Evolutionary conservation across 2,888 invertebrate genomes (phyloP).

Genomic region (Andrena bicolor): DNA sequence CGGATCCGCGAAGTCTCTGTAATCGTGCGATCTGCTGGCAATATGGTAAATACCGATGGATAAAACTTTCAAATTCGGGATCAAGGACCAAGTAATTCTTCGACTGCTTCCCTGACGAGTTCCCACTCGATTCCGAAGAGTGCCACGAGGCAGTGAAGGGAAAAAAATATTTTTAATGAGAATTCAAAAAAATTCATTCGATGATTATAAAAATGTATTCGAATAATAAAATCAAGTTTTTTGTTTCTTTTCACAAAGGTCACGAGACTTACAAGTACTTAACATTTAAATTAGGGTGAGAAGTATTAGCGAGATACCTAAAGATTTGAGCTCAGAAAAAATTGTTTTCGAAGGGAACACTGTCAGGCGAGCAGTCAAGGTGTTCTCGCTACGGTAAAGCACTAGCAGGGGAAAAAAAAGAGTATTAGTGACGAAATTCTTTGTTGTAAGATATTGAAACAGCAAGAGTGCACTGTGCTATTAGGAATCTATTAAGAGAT

Average conservation of each 20-base stretch:
- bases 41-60: conserved; percentile 34
- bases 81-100: not conserved
- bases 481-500: conserved; percentile 17
- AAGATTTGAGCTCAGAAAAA: not conserved
- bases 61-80: conserved; percentile 11
- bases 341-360: not conserved
- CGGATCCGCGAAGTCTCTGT: conserved; percentile 83
- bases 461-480: conserved; percentile 53
- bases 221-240: too few species aligned
- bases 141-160: too few species aligned
- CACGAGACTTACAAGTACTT: too few species aligned
- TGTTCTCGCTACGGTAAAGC: conserved; percentile 29
- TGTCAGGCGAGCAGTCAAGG: conserved; percentile 15
- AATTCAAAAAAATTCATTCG: too few species aligned
- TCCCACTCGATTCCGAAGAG: not conserved
- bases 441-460: conserved; percentile 38
- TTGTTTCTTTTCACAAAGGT: too few species aligned
- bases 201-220: too few species aligned
- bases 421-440: conserved; percentile 62
- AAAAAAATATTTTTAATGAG: too few species aligned
- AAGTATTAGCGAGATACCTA: not conserved
- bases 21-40: conserved; percentile 73
- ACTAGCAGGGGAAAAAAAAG: conserved; percentile 9
- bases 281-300: too few species aligned
- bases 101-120: not conserved